Base-by-base conservation (phyloP, 2,888 invertebrate species). In the Cataglyphis altisquamis region DNA sequence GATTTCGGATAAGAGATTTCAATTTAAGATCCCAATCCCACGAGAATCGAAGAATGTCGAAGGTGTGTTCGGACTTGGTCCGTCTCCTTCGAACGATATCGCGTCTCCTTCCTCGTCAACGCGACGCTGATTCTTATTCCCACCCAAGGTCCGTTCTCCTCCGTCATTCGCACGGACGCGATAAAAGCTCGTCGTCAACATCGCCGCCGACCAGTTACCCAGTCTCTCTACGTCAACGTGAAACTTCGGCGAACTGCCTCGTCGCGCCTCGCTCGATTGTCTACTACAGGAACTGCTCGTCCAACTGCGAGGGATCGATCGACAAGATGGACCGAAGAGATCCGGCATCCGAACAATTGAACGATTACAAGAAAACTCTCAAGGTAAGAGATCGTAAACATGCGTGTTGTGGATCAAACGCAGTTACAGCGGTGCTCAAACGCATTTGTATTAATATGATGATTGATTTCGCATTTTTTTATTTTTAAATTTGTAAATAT, bases 291-390 rank as follows among this genome's bases (percentile, higher is more conserved):
- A 52, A 8, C 8, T 52, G 6, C 32, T 5, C 32, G 6, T 32
- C 32, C 21, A 83, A 78, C 15, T 63, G n/a, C 72, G 12, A 60
- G 21, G 73, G 0, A 57, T 15, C 18, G 15, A 62, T 21, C 25
- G 60, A 62, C 70, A 77, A 78, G 5, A 96, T 95, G 95, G 93
- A 96, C 88, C 10, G 4, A 89, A 95, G 97, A 88, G 96, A 96
- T 89, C 95, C 96, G 70, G 96, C 97, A 36, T 91, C 96, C 57
- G 96, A 97, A 89, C 97, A 97, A 94, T 95, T 97, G 77, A 95
- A 95, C 87, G 95, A 96, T 87, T 97, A 95, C 94, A 97, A 96
- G 94, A 96, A 96, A 6, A 78, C 70, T 5, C 0, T 62, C 0
- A 96, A 96, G 96, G 97, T 97, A 95, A 94, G 95, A 9, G 9